phyloP scores from a whole-genome alignment of 2,888 invertebrate species.

The Heliothis peltigera region DNA sequence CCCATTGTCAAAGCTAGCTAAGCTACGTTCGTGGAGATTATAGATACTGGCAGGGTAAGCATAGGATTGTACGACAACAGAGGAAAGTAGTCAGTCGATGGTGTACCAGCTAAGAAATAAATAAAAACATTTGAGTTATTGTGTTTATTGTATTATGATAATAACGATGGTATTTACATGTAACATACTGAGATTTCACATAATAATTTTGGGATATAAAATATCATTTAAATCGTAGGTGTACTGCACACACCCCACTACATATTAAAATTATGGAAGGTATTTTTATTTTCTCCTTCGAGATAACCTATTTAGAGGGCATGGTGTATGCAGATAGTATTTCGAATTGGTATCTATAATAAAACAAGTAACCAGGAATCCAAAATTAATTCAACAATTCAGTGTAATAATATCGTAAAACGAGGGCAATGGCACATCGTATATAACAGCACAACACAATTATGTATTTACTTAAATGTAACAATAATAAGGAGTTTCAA shows the following conservation, averaged over 20 bases:
- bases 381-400: slow-evolving; percentile 11
- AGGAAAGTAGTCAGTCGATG: not conserved
- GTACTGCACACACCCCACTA: slow-evolving; percentile 8
- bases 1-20: too few species aligned
- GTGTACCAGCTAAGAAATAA: not conserved
- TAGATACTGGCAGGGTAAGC: too few species aligned
- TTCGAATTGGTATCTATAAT: slow-evolving; percentile 9
- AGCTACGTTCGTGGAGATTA: too few species aligned
- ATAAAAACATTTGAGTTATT: slow-evolving; percentile 44
- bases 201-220: slow-evolving; percentile 8
- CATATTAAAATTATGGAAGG: slow-evolving; percentile 1
- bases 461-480: slow-evolving; percentile 15
- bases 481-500: slow-evolving; percentile 2
- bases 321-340: not conserved
- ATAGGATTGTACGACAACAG: too few species aligned
- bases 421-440: not conserved
- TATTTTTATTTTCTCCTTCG: slow-evolving; percentile 1
- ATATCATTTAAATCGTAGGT: slow-evolving; percentile 2
- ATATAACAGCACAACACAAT: slow-evolving; percentile 1
- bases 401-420: slow-evolving; percentile 10
- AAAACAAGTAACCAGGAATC: slow-evolving; percentile 16
- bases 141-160: slow-evolving; percentile 58
- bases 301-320: slow-evolving; percentile 1
- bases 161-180: slow-evolving; percentile 70
- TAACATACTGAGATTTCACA: slow-evolving; percentile 42